Evolutionary conservation across 1,140 invertebrate genomes (phyloP), one percentile per base, ranked within the genome.

Genomic region (Euwallacea fornicatus): DNA sequence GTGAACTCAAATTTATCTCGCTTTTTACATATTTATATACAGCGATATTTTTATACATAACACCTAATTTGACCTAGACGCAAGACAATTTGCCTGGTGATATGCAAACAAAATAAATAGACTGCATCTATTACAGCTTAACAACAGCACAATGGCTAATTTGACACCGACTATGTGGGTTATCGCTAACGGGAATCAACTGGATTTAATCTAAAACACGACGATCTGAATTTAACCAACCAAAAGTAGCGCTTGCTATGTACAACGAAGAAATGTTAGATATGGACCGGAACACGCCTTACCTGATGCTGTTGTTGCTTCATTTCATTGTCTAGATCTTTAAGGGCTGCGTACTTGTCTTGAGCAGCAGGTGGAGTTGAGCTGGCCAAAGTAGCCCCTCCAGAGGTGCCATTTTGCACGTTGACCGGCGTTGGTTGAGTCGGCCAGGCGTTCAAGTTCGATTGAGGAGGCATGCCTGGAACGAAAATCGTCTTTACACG

Each of bases 271-370:
- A 33, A 33, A 33, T 33, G 21, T 33, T 33, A 33, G 21, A 33
- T 33, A 33, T 33, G 21, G 21, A 33, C 21, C 1, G 21, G 21
- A 33, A 33, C 21, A 33, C 21, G 21, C 4, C 46, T 70, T 64
- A 70, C 69, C 66, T 72, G 70, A 2, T 71, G 50, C 55, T 56
- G 54, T 43, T 73, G 75, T 74, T 82, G 77, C 58, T 80, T 80
- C 41, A 80, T 69, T 58, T 78, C 80, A 58, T 80, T 81, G 71
- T 94, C 92, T 58, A 94, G 83, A 82, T 93, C 91, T 82, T 93
- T 93, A 1, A 94, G 84, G 15, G 92, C 91, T 55, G 92, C 91
- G 80, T 94, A 94, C 74, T 89, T 86, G 81, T 94, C 92, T 81
- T 90, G 90, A 9, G 85, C 82, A 43, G 88, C 88, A 33, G 69